phyloP scores from a whole-genome alignment of 23 tunicate species.

The Diplosoma virens region DNA sequence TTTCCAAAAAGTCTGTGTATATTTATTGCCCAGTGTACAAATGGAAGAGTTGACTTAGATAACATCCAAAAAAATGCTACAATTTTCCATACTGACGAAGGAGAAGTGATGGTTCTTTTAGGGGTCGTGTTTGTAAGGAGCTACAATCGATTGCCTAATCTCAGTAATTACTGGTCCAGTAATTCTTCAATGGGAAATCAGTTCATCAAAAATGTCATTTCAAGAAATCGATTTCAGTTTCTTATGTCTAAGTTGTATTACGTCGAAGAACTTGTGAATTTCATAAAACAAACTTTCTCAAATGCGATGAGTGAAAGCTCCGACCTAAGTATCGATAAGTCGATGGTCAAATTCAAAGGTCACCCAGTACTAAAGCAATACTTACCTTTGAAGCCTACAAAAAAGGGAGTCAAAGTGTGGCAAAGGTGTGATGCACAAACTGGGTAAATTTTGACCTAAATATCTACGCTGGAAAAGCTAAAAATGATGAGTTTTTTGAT shows the following conservation, averaged over 20 bases:
- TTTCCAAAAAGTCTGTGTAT: neutral
- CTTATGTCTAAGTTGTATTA: neutral
- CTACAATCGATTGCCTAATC: neutral
- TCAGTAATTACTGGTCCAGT: neutral
- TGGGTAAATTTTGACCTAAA: slow-evolving; percentile 15
- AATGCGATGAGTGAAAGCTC: neutral
- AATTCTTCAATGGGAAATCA: neutral
- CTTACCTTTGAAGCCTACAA: neutral
- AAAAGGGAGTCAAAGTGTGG: neutral
- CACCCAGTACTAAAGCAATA: neutral
- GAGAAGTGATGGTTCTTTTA: neutral
- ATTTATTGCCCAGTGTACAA: neutral
- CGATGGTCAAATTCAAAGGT: neutral
- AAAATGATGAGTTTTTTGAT: slow-evolving; percentile 15
- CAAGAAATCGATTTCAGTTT: neutral
- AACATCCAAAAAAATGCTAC: neutral
- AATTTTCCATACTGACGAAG: neutral
- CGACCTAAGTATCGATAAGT: too few relatives aligned
- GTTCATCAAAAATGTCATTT: neutral
- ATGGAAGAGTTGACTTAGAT: neutral
- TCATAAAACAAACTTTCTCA: neutral
- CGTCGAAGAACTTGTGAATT: neutral
- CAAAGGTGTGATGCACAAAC: neutral
- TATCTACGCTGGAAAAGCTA: slow-evolving; percentile 5
- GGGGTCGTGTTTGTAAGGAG: neutral